A percentile compares a stretch with the other conserved stretches of the same genome.
Evolutionary conservation across 2,888 invertebrate genomes (phyloP).

Genomic region (Nasonia oneida): DNA sequence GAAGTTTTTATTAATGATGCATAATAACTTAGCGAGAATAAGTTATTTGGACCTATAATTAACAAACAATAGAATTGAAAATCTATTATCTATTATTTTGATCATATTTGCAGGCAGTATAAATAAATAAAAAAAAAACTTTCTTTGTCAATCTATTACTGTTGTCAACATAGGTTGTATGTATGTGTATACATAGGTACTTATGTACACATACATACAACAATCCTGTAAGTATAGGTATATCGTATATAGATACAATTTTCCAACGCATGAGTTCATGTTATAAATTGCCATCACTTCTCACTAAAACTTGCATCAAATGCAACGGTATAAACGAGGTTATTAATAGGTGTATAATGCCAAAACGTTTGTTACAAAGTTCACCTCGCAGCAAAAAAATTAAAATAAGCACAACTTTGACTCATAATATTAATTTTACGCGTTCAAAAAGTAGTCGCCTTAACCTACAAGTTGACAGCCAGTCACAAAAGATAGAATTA

Average conservation of each 20-base stretch:
- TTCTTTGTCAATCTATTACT: neutral
- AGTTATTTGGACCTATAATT: too few relatives aligned
- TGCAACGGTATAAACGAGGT: conserved; percentile 30
- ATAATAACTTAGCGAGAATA: too few relatives aligned
- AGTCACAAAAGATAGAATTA: neutral
- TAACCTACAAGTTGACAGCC: conserved; percentile 47
- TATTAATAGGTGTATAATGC: conserved; percentile 65
- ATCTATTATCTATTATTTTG: too few relatives aligned
- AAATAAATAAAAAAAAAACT: neutral
- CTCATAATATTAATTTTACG: neutral
- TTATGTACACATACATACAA: too few relatives aligned
- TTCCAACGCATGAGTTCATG: neutral
- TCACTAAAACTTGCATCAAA: neutral
- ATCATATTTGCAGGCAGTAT: neutral
- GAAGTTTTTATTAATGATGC: too few relatives aligned
- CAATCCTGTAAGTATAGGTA: too few relatives aligned
- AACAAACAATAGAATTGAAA: too few relatives aligned
- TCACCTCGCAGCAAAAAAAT: conserved; percentile 66
- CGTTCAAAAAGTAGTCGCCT: conserved; percentile 14
- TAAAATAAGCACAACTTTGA: conserved; percentile 53
- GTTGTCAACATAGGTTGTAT: neutral
- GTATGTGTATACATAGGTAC: too few relatives aligned
- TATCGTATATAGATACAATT: neutral
- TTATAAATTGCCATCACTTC: neutral
- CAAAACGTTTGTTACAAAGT: conserved; percentile 65